phyloP scores from a whole-genome alignment of 2,113 vertebrate species.

The Lophius piscatorius region DNA sequence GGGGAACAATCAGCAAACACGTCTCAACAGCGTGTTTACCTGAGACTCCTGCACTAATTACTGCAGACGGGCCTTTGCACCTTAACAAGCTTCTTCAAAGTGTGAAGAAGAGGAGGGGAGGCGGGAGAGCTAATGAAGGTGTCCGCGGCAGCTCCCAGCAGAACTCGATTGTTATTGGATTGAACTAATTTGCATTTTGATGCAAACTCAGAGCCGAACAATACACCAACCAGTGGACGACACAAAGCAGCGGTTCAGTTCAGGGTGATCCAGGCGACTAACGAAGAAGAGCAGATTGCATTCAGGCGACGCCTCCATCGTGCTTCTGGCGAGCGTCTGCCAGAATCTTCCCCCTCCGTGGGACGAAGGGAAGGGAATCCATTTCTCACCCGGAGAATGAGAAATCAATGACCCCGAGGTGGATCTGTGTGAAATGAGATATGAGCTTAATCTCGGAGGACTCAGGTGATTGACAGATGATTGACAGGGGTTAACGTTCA shows the following conservation, averaged over 20 bases:
- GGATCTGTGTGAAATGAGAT: constrained; percentile 68
- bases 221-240: too few species aligned
- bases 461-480: constrained; percentile 46
- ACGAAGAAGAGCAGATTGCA: constrained; percentile 39
- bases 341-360: constrained; percentile 22
- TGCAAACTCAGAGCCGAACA: constrained; percentile 22
- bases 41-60: constrained; percentile 47
- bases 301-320: constrained; percentile 39
- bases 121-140: constrained; percentile 37
- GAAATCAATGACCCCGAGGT: constrained; percentile 63
- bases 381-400: constrained; percentile 55
- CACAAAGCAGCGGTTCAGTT: constrained; percentile 23
- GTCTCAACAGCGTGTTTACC: constrained; percentile 40
- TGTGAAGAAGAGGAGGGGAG: constrained; percentile 37
- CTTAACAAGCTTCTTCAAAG: constrained; percentile 5
- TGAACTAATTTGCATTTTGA: constrained; percentile 40
- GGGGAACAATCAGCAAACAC: constrained; percentile 34
- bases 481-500: constrained; percentile 58
- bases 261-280: constrained; percentile 27
- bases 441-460: constrained; percentile 48
- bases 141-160: constrained; percentile 18
- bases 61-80: constrained; percentile 34
- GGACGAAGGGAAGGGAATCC: constrained; percentile 47
- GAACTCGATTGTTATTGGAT: constrained; percentile 26
- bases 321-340: constrained; percentile 29